These are phyloP conservation scores for Henricia sp. DNA, from an alignment of 53 echinoderm and acorn worm species.

Conservation along the genomic window DNA sequence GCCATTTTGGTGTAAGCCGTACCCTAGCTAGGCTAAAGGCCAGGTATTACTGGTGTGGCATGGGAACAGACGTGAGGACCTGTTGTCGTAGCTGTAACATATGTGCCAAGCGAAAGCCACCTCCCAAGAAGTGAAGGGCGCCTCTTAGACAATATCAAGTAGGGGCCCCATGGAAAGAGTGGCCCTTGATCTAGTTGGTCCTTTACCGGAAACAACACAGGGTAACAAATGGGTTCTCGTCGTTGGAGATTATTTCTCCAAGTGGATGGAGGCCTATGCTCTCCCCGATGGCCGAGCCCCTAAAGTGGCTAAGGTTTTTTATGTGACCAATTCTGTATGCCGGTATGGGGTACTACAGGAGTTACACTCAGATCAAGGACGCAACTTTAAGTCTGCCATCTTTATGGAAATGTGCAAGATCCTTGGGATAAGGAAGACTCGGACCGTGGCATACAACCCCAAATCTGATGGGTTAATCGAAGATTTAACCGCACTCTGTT, in stretches of 20 bases:
- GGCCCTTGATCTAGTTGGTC: constrained; percentile 11
- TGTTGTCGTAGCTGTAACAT: constrained; percentile 5
- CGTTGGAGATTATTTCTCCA: constrained; percentile 14
- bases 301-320: constrained; percentile 16
- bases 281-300: constrained; percentile 2
- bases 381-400: background rate
- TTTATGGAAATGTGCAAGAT: constrained; percentile 18
- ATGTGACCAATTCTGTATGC: constrained; percentile 4
- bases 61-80: background rate
- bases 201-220: background rate
- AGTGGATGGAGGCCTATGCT: constrained; percentile 15
- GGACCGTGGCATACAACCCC: constrained; percentile 12
- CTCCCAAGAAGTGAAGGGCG: constrained; percentile 19
- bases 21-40: constrained; percentile 3
- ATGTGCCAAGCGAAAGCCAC: constrained; percentile 19
- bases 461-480: constrained; percentile 21
- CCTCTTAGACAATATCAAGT: constrained; percentile 31
- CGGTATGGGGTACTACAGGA: constrained; percentile 10
- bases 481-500: background rate
- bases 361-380: constrained; percentile 8
- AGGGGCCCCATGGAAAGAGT: constrained; percentile 3
- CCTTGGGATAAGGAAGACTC: constrained; percentile 16
- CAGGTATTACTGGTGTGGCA: background rate
- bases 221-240: constrained; percentile 28
- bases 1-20: constrained; percentile 11